Evolutionary conservation across 2,113 vertebrate species (phyloP).

Genomic region (Pelodiscus sinensis): DNA sequence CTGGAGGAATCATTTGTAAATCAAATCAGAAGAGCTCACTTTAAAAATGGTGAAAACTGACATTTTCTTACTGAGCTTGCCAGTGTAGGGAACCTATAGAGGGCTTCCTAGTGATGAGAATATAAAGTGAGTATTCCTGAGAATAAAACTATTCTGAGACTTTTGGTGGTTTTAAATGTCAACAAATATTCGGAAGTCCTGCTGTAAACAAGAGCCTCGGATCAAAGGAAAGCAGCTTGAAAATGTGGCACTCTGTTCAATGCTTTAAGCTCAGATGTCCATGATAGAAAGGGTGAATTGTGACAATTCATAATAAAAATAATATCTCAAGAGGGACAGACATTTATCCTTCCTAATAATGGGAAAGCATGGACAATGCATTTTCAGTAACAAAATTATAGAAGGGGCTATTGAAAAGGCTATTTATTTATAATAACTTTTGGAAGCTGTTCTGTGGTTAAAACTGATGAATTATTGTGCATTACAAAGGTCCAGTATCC

Average conservation of each 20-base stretch:
- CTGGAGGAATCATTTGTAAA: constrained; percentile 60
- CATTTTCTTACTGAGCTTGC: constrained; percentile 20
- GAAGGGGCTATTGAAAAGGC: constrained; percentile 24
- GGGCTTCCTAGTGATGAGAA: constrained; percentile 1
- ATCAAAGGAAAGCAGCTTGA: not conserved
- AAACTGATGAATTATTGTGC: constrained; percentile 2
- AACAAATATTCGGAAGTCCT: constrained; percentile 40
- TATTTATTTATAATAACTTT: not conserved
- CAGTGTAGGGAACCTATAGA: not conserved
- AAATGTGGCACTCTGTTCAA: not conserved
- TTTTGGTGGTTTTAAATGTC: constrained; percentile 47
- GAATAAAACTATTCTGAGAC: constrained; percentile 37
- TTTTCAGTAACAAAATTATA: constrained; percentile 62
- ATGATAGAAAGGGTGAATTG: constrained; percentile 4
- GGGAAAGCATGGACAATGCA: constrained; percentile 19
- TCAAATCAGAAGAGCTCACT: constrained; percentile 40
- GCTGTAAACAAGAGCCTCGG: constrained; percentile 19
- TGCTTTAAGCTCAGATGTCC: constrained; percentile 25
- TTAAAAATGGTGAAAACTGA: constrained; percentile 55
- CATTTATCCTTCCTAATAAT: constrained; percentile 37
- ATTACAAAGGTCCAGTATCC: not conserved
- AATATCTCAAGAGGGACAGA: constrained; percentile 20
- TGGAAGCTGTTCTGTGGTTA: constrained; percentile 8
- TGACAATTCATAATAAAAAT: constrained; percentile 22
- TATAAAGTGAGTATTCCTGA: constrained; percentile 9